Percentiles rank a stretch among this genome's conserved stretches.
Conservation (phyloP, 2,888 invertebrate species). For the Xiphydria camelus region DNA sequence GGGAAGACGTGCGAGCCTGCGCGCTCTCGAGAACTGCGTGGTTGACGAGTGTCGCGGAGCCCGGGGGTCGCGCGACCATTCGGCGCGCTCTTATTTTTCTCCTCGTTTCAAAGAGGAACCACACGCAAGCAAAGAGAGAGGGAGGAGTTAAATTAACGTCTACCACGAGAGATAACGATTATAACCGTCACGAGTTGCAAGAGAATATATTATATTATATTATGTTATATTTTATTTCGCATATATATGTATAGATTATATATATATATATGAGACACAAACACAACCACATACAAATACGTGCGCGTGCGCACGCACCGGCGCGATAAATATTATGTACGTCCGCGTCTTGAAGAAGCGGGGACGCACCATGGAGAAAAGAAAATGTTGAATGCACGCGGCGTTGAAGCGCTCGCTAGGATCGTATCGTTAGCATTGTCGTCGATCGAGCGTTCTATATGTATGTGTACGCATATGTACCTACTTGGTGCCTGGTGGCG, state of each 20-base stretch:
- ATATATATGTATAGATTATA: conserved; percentile 31
- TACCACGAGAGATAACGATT: no score
- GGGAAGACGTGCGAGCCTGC: no score
- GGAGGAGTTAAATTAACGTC: no score
- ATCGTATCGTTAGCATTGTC: conserved; percentile 25
- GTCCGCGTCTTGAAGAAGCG: no score
- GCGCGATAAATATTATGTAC: no score
- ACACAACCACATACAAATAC: no score
- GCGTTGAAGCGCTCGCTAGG: conserved; percentile 7
- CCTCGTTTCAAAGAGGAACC: no score
- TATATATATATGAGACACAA: conserved; percentile 34
- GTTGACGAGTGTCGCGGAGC: no score
- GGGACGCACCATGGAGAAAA: conserved; percentile 27
- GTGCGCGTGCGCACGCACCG: no score
- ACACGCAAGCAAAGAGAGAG: conserved; percentile 4
- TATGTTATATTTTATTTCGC: conserved; percentile 27
- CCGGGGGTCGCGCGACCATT: no score
- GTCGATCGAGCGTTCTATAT: conserved; percentile 28
- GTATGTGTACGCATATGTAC: conserved; percentile 37
- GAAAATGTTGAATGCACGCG: background rate
- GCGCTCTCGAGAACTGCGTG: no score
- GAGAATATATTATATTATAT: conserved; percentile 22
- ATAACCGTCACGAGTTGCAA: conserved; percentile 15
- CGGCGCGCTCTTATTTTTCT: no score
- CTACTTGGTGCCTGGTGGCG: conserved; percentile 50